Evolutionary conservation across 2,888 invertebrate species (phyloP), one percentile per base, ranked within the genome.

Genomic region (Physocephala rufipes): DNA sequence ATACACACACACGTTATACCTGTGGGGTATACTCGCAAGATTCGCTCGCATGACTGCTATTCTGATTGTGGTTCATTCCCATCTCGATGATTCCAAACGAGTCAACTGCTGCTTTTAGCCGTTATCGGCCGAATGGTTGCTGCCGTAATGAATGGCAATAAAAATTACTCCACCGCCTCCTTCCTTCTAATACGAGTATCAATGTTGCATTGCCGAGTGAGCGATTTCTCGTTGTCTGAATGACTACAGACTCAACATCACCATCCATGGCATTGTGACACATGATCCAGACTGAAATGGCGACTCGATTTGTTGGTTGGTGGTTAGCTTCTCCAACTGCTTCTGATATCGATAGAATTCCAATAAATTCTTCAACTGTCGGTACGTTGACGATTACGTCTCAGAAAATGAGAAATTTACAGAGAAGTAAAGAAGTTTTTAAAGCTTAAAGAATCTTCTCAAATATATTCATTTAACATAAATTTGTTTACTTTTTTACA

Each of bases 71-170:
- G 1, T 7, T 7, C 15, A 7, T 16, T 36, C 28, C 21, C 21
- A 30, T 19, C 47, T 16, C 53, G 47, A 55, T 36, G 19, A 28
- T 15, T 66, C 53, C 30, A 30, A 66, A 19, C 36, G 36, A 36
- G 36, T 36, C 36, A 36, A 36, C 19, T 12, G 53, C 21, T 36
- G 4, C 64, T 53, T 53, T 36, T 28, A 36, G 36, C 66, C 66
- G 36, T 66, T 66, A 53, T 53, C 66, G 21, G 9, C 19, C 21
- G 30, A 65, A 58, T 43, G 21, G 67, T 59, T 24, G 43, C 26
- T 24, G 15, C 66, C 16, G 16, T 16, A 28, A 26, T 21, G 19
- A 24, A 59, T 24, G 58, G 26, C 12, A 47, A 59, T 58, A 67
- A 59, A 45, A 47, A 43, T 45, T 59, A 47, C 64, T 64, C 43